Evolutionary conservation across 2,888 invertebrate genomes (phyloP).

Genomic region (Oxytorus armatus): DNA sequence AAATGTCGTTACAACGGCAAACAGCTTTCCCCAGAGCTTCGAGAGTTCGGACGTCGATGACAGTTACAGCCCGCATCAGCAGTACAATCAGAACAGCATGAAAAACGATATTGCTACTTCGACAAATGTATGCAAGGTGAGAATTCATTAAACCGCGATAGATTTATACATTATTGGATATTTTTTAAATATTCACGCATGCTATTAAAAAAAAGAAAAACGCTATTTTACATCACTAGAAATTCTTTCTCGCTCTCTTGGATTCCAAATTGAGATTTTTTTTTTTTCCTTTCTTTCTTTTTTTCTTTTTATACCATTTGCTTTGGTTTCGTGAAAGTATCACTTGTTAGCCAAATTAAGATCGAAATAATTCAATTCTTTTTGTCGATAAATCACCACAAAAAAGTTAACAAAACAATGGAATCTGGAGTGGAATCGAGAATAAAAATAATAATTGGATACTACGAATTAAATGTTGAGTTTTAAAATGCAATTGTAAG

Average conservation of each 20-base stretch:
- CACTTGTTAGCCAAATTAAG: too few species aligned
- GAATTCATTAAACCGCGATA: conserved; percentile 63
- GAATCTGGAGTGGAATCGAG: too few species aligned
- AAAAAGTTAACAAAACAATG: too few species aligned
- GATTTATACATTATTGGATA: conserved; percentile 24
- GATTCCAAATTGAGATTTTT: background rate
- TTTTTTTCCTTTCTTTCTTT: conserved; percentile 1
- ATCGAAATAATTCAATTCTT: too few species aligned
- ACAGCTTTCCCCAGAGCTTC: conserved; percentile 83
- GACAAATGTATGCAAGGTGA: conserved; percentile 91
- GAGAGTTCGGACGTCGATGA: conserved; percentile 85
- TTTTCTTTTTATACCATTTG: background rate
- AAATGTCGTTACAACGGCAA: conserved; percentile 84
- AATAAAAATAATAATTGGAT: too few species aligned
- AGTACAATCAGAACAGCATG: conserved; percentile 85
- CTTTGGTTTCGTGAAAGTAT: too few species aligned
- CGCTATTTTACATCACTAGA: conserved; percentile 76
- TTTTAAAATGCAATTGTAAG: too few species aligned
- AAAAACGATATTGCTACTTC: conserved; percentile 86
- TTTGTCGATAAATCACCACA: too few species aligned
- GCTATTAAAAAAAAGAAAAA: conserved; percentile 48
- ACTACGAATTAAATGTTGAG: too few species aligned
- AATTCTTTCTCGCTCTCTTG: conserved; percentile 67
- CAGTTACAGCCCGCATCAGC: conserved; percentile 86
- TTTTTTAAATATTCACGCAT: conserved; percentile 37